Conservation (phyloP, 2,797 vertebrate species). For the Lophotriccus pileatus region DNA sequence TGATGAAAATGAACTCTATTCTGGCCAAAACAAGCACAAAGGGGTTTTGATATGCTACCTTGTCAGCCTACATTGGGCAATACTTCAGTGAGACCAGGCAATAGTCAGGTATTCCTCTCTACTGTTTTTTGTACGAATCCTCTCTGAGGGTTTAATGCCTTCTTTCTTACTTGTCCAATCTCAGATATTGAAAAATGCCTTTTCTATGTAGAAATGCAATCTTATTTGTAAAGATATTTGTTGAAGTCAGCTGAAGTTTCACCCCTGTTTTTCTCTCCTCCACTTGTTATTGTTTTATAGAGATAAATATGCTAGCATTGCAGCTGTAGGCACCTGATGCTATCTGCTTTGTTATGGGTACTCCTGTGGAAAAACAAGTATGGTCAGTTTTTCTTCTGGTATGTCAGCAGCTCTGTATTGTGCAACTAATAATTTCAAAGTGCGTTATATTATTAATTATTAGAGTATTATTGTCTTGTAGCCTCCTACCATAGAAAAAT, state of each 20-base stretch:
- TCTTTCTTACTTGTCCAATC: neutral
- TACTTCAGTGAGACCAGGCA: neutral
- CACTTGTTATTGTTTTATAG: neutral
- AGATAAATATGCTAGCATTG: neutral
- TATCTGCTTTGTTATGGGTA: neutral
- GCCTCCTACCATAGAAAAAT: neutral
- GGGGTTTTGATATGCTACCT: neutral
- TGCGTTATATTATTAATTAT: neutral
- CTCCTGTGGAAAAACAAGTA: neutral
- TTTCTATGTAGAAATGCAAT: neutral
- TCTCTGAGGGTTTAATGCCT: neutral
- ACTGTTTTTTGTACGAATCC: neutral
- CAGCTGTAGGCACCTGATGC: neutral
- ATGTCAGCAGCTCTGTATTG: neutral
- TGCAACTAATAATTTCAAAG: neutral
- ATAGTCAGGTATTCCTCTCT: neutral
- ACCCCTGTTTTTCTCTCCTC: neutral
- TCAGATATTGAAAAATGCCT: neutral
- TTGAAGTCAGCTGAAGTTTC: neutral
- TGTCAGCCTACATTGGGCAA: neutral
- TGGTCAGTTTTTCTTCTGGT: neutral
- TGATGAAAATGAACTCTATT: neutral
- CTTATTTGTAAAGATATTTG: neutral
- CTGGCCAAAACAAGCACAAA: neutral
- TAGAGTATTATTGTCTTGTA: neutral